Conservation (phyloP, 2,113 vertebrate genomes). For the Halcyon senegalensis region DNA sequence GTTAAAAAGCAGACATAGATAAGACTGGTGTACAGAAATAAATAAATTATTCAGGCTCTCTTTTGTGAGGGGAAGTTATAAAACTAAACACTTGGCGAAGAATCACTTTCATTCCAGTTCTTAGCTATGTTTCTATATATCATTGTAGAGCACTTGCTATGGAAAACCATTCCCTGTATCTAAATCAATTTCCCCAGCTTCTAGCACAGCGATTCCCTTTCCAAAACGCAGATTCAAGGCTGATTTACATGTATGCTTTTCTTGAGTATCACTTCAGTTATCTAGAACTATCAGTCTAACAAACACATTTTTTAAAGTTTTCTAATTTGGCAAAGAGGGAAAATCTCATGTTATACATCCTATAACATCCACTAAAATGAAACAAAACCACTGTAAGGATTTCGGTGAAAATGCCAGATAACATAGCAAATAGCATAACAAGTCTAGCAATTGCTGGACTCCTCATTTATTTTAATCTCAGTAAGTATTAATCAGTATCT, state of each 20-base stretch:
- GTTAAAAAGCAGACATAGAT: neutral
- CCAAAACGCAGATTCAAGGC: neutral
- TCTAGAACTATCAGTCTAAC: neutral
- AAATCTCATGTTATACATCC: neutral
- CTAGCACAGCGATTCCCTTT: neutral
- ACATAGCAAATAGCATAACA: neutral
- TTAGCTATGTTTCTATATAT: neutral
- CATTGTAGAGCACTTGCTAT: neutral
- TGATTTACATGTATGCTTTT: neutral
- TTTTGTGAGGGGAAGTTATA: neutral
- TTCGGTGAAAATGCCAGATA: neutral
- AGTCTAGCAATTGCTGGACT: neutral
- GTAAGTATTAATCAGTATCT: neutral
- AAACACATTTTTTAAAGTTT: neutral
- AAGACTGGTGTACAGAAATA: neutral
- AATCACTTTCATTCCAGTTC: neutral
- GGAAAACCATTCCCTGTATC: neutral
- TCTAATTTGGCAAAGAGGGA: neutral
- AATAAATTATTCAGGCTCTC: neutral
- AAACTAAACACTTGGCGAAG: neutral
- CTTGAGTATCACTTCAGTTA: neutral
- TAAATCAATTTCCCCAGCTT: neutral
- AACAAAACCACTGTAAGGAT: neutral
- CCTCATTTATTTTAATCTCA: neutral
- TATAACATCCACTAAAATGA: neutral